Conservation (phyloP, 2,888 invertebrate species). For the Tenthredo livida region DNA sequence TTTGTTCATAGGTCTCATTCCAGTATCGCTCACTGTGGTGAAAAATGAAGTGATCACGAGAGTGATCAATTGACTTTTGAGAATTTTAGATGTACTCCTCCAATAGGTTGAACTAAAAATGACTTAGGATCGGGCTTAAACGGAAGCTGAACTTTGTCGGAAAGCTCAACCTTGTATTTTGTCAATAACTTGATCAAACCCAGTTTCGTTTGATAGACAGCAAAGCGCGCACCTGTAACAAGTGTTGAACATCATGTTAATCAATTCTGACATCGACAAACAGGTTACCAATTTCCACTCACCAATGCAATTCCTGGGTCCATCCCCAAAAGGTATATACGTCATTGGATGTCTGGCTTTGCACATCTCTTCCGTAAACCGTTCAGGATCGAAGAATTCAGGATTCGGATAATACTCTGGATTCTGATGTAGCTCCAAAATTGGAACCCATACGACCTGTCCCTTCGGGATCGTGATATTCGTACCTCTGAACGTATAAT, state of each 20-base stretch:
- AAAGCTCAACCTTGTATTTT: slow-evolving; percentile 71
- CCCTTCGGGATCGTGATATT: slow-evolving; percentile 64
- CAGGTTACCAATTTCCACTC: not conserved
- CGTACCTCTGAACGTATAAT: slow-evolving; percentile 66
- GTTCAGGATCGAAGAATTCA: slow-evolving; percentile 68
- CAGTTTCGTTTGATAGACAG: slow-evolving; percentile 72
- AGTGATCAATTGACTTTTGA: not conserved
- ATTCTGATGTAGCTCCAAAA: slow-evolving; percentile 64
- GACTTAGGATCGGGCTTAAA: slow-evolving; percentile 62
- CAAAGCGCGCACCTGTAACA: slow-evolving; percentile 68
- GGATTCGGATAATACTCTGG: slow-evolving; percentile 67
- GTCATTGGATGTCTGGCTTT: slow-evolving; percentile 65
- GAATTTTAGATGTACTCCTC: slow-evolving; percentile 26
- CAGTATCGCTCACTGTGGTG: not conserved
- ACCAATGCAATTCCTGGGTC: slow-evolving; percentile 71
- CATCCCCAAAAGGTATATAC: slow-evolving; percentile 71
- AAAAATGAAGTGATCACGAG: not conserved
- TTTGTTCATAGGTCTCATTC: not conserved
- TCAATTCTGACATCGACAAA: not conserved
- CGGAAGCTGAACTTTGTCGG: slow-evolving; percentile 69
- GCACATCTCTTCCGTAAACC: slow-evolving; percentile 65
- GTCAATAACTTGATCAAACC: slow-evolving; percentile 72
- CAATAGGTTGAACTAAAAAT: slow-evolving; percentile 64
- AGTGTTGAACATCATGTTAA: not conserved
- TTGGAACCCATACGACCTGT: slow-evolving; percentile 62